Evolutionary conservation across 2,797 vertebrate species (phyloP).

Genomic region (Chaenodraco wilsoni): DNA sequence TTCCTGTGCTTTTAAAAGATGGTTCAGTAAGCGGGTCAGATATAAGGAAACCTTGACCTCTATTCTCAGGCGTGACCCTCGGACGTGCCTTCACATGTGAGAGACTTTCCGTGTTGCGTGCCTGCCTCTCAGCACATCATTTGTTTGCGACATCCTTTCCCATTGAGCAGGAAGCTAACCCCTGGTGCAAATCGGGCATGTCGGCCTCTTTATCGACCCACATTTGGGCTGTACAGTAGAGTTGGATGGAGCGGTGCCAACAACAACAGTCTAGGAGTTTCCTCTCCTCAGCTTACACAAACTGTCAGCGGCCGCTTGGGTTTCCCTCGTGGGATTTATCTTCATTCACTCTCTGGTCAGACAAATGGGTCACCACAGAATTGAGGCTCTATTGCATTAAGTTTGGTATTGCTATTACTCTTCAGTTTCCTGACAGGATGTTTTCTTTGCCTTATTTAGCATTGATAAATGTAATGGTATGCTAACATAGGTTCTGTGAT

Average conservation of each 20-base stretch:
- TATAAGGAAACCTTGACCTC: slow-evolving; percentile 55
- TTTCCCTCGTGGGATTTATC: slow-evolving; percentile 64
- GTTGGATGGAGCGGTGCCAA: slow-evolving; percentile 60
- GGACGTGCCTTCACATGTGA: not conserved
- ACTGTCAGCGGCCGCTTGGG: slow-evolving; percentile 55
- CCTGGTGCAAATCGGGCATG: slow-evolving; percentile 54
- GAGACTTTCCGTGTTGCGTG: slow-evolving; percentile 20
- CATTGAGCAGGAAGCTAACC: slow-evolving; percentile 64
- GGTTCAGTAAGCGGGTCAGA: slow-evolving; percentile 35
- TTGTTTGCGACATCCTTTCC: slow-evolving; percentile 71
- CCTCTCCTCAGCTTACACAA: slow-evolving; percentile 63
- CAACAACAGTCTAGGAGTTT: slow-evolving; percentile 68
- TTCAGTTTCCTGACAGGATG: slow-evolving; percentile 60
- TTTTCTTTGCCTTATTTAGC: slow-evolving; percentile 66
- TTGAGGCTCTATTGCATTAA: slow-evolving; percentile 48
- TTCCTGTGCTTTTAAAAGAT: slow-evolving; percentile 45
- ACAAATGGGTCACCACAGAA: slow-evolving; percentile 46
- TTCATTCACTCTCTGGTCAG: slow-evolving; percentile 55
- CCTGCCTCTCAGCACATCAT: slow-evolving; percentile 55
- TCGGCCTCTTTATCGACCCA: slow-evolving; percentile 62
- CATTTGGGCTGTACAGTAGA: slow-evolving; percentile 57
- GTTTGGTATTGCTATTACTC: slow-evolving; percentile 54
- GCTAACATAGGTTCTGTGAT: slow-evolving; percentile 41
- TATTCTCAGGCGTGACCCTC: slow-evolving; percentile 53
- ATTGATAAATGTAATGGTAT: slow-evolving; percentile 41